These are phyloP conservation scores for Harpagifer antarcticus DNA, from an alignment of 2,797 vertebrate species.

Conservation along the genomic window DNA sequence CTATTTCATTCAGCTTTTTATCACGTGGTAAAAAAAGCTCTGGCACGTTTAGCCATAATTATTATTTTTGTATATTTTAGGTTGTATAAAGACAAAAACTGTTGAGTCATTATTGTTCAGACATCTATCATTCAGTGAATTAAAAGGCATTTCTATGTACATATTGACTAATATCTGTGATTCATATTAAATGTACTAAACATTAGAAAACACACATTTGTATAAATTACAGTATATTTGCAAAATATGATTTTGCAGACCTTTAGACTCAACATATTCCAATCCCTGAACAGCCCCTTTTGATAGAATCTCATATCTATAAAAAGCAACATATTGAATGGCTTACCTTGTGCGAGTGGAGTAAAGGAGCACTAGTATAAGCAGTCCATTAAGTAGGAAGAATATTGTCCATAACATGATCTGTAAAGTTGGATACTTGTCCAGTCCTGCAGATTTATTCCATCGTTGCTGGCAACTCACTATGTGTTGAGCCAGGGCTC, in stretches of 20 bases:
- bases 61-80: neutral
- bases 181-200: neutral
- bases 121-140: neutral
- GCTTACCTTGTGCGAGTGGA: conserved; percentile 76
- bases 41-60: neutral
- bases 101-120: neutral
- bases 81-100: neutral
- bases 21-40: neutral
- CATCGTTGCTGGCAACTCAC: conserved; percentile 19
- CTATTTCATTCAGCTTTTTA: neutral
- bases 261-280: neutral
- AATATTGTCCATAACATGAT: conserved; percentile 77
- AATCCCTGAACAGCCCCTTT: neutral
- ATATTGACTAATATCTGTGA: neutral
- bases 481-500: conserved; percentile 34
- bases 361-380: conserved; percentile 64
- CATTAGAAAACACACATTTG: conserved; percentile 3
- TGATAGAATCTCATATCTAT: neutral
- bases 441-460: conserved; percentile 20
- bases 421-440: conserved; percentile 8
- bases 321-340: neutral
- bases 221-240: neutral
- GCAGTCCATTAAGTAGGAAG: conserved; percentile 63
- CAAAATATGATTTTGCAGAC: neutral
- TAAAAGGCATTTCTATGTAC: neutral